Evolutionary conservation across 2,113 vertebrate species (phyloP).

Genomic region (Centrocercus urophasianus): DNA sequence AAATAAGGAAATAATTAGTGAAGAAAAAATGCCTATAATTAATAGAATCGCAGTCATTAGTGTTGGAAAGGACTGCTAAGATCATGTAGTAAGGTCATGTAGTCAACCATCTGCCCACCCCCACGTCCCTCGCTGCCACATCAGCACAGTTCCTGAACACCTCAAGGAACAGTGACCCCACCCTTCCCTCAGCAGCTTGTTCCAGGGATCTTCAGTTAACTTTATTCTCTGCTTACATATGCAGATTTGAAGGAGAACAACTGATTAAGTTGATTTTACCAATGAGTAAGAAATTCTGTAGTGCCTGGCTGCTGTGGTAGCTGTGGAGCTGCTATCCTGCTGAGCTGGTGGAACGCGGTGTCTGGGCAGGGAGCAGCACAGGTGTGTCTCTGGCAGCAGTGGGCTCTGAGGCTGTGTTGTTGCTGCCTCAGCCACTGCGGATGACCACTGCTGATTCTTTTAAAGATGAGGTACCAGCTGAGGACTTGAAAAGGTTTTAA

Average conservation of each 20-base stretch:
- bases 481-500: background rate
- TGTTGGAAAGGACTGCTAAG: too few species aligned
- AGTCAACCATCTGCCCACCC: too few species aligned
- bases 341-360: fast-evolving
- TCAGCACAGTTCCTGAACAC: too few species aligned
- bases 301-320: background rate
- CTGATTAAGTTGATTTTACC: background rate
- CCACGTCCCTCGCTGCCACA: too few species aligned
- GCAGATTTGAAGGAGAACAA: background rate
- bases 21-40: background rate
- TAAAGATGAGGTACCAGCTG: background rate
- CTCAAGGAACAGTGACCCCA: too few species aligned
- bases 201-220: fast-evolving
- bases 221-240: background rate
- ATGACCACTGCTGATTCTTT: background rate
- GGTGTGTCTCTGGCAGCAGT: fast-evolving
- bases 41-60: too few species aligned
- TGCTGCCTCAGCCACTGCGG: background rate
- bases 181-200: too few species aligned
- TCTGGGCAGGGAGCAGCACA: fast-evolving
- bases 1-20: background rate
- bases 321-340: background rate
- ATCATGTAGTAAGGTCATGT: too few species aligned
- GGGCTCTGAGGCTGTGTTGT: fast-evolving
- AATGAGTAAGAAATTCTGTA: background rate